Conservation (phyloP, 2,113 vertebrate species). For the Halcyon malimbica region DNA sequence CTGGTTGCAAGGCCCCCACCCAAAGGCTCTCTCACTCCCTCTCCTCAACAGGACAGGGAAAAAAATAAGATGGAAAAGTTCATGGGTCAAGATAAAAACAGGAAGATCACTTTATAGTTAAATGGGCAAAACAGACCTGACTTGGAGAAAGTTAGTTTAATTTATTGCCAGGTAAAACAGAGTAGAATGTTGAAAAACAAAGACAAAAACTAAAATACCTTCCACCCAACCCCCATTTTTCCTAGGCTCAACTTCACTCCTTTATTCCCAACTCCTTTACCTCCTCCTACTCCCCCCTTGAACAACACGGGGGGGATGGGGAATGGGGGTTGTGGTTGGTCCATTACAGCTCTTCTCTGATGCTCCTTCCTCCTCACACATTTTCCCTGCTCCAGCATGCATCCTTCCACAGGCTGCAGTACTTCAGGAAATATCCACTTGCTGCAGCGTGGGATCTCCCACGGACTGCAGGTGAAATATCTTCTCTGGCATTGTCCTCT, state of each 20-base stretch:
- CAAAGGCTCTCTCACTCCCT: neutral
- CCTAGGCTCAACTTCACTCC: neutral
- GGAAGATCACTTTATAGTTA: neutral
- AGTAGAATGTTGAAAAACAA: neutral
- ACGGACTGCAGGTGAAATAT: neutral
- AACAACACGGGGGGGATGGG: neutral
- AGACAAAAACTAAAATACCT: neutral
- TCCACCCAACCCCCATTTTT: rapidly evolving
- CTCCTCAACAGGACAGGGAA: neutral
- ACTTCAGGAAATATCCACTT: neutral
- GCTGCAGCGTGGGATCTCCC: neutral
- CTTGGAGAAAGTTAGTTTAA: neutral
- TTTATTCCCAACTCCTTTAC: neutral
- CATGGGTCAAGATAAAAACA: neutral
- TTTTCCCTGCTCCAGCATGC: neutral
- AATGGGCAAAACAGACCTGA: neutral
- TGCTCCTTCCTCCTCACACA: neutral
- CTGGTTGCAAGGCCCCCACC: neutral
- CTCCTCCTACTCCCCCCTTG: neutral
- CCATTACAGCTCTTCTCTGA: neutral
- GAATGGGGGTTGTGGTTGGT: neutral
- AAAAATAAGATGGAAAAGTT: neutral
- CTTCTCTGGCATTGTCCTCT: neutral
- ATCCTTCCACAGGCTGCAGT: neutral
- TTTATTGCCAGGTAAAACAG: neutral